These are phyloP conservation scores for Rhagologus leucostigma DNA, from an alignment of 2,113 vertebrate species.

Conservation along the genomic window DNA sequence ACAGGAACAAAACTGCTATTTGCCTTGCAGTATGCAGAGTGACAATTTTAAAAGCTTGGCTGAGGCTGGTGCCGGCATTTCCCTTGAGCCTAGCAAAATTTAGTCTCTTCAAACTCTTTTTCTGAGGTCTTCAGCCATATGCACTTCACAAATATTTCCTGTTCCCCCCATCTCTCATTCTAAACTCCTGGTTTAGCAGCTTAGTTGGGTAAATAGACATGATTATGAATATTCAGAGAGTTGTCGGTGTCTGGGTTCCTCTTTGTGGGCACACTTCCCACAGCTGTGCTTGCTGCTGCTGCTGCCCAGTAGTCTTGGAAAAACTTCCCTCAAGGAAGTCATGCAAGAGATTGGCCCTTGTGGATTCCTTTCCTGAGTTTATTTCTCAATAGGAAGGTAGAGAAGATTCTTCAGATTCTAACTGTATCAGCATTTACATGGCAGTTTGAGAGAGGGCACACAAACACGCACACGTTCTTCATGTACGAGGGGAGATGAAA, in stretches of 20 bases:
- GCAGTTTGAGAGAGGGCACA: not conserved
- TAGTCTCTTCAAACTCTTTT: not conserved
- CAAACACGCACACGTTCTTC: rapidly evolving
- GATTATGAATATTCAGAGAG: not conserved
- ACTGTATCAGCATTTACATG: not conserved
- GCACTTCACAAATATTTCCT: not conserved
- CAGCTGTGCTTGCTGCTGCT: not conserved
- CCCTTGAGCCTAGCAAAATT: not conserved
- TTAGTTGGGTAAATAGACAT: not conserved
- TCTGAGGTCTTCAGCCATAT: not conserved
- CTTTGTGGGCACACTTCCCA: not conserved
- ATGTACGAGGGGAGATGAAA: rapidly evolving
- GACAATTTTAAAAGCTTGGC: not conserved
- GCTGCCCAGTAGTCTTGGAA: not conserved
- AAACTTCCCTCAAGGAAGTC: not conserved
- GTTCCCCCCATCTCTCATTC: not conserved
- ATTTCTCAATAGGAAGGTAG: not conserved
- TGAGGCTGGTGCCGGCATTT: not conserved
- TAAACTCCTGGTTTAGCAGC: not conserved
- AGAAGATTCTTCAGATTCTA: not conserved
- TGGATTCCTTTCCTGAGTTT: not conserved
- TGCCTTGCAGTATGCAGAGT: not conserved
- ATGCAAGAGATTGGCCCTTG: not conserved
- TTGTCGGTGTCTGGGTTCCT: not conserved
- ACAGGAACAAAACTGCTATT: not conserved